Percentiles rank a stretch among this genome's conserved stretches.
Conservation (phyloP, 2,113 vertebrate species). For the Pleuronectes platessa region DNA sequence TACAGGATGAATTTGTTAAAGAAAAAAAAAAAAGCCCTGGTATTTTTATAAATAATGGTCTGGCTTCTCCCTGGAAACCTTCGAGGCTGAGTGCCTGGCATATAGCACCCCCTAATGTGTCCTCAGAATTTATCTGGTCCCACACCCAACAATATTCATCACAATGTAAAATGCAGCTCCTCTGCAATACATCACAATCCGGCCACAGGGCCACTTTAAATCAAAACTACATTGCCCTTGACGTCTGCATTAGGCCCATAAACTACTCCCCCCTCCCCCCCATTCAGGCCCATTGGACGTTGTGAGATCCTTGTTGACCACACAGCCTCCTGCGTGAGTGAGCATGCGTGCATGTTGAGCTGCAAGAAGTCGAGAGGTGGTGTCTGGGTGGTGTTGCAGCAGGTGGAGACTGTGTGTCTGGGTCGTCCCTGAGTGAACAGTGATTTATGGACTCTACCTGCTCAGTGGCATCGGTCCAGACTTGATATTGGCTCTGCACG, state of each 20-base stretch:
- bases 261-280: constrained; percentile 32
- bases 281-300: constrained; percentile 23
- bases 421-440: constrained; percentile 39
- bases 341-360: constrained; percentile 15
- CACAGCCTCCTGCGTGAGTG: constrained; percentile 13
- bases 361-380: constrained; percentile 17
- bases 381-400: constrained; percentile 14
- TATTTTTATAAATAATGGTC: constrained; percentile 66
- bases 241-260: constrained; percentile 67
- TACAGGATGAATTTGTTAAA: constrained; percentile 12
- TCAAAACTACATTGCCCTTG: constrained; percentile 72
- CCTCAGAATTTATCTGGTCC: constrained; percentile 73
- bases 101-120: constrained; percentile 37
- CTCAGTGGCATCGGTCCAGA: constrained; percentile 51
- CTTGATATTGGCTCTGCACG: constrained; percentile 53
- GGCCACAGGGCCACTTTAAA: constrained; percentile 69
- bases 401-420: constrained; percentile 42
- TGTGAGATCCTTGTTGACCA: constrained; percentile 38
- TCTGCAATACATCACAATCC: constrained; percentile 65
- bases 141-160: constrained; percentile 66
- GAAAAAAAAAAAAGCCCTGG: neutral
- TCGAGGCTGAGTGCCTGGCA: constrained; percentile 48
- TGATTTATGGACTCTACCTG: constrained; percentile 68
- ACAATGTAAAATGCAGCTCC: constrained; percentile 66
- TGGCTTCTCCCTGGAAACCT: constrained; percentile 51